Base-by-base conservation (phyloP, 2,113 vertebrate species). In the Atherinomorus stipes region DNA sequence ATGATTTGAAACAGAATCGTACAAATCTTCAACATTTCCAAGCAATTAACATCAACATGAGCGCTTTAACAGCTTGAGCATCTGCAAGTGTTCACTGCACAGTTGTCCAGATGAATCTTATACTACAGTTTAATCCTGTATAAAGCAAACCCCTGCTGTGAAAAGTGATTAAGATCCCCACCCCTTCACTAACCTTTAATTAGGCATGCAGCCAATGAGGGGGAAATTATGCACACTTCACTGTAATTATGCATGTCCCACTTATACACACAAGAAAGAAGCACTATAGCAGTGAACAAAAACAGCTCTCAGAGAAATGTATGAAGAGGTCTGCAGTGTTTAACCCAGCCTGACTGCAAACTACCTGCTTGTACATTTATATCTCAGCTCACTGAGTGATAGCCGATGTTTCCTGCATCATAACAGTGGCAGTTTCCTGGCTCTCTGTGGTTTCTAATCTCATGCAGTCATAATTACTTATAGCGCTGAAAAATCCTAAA, bases 131-230 rank as follows among this genome's bases (percentile, higher is more conserved):
- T 38, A 56, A 64, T 54, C 64, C 51, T 61, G 59, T 26, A 63
- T 12, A 23, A 50, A 15, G 25, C 7, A 15, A 37, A 26, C 23
- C 74, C 25, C 62, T 15, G 60, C 37, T 16, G 42, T 7, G 31
- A 74, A 59, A 58, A 23, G 69, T 71, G 71, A 86, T 85, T 86
- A 80, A 62, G 23, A 86, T 50, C 74, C 64, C 53, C 56, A 22
- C 44, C 65, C 23, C 44, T 25, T 62, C 45, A 19, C 28, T 38
- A 63, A 31, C 52, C 64, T 66, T 52, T 74, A 50, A 78, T 56
- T 52, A 82, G 67, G n/a, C 74, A 38, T 21, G 21, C 49, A 51
- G 42, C 42, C 64, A 76, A 38, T 49, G 25, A 64, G 7, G 57
- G 58, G 31, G 28, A 72, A 44, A 58, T 40, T 37, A 73, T 47